phyloP scores from a whole-genome alignment of 2,113 vertebrate species.

The Neogale vison region DNA sequence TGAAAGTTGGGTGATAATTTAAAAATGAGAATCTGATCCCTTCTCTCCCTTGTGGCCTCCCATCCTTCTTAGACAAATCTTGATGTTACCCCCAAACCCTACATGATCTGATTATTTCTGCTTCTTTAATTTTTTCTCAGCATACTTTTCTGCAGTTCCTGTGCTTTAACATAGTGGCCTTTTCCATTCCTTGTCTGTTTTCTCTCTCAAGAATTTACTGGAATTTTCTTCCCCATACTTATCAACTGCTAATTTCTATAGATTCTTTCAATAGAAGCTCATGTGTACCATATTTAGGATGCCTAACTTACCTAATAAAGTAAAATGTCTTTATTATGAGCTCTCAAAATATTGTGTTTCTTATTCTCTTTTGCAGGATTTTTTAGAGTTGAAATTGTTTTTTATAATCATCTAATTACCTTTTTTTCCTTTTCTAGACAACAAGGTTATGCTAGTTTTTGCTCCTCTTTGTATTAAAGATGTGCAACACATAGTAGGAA shows the following conservation, averaged over 20 bases:
- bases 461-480: not conserved
- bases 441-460: not conserved
- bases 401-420: not conserved
- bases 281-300: not conserved
- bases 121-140: not conserved
- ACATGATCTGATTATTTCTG: not conserved
- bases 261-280: not conserved
- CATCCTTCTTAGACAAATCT: not conserved
- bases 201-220: not conserved
- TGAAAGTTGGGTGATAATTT: slow-evolving; percentile 9
- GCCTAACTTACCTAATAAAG: not conserved
- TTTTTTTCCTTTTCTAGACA: not conserved
- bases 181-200: not conserved
- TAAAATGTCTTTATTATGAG: not conserved
- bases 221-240: not conserved
- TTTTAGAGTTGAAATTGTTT: not conserved
- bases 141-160: not conserved
- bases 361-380: not conserved
- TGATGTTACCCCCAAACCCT: not conserved
- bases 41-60: not conserved
- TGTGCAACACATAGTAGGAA: not conserved
- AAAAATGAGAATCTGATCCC: slow-evolving; percentile 44
- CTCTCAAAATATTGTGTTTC: not conserved
- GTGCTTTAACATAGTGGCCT: not conserved
- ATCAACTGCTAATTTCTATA: not conserved